Base-by-base conservation (phyloP, 2,888 invertebrate genomes). In the Eulithis prunata region DNA sequence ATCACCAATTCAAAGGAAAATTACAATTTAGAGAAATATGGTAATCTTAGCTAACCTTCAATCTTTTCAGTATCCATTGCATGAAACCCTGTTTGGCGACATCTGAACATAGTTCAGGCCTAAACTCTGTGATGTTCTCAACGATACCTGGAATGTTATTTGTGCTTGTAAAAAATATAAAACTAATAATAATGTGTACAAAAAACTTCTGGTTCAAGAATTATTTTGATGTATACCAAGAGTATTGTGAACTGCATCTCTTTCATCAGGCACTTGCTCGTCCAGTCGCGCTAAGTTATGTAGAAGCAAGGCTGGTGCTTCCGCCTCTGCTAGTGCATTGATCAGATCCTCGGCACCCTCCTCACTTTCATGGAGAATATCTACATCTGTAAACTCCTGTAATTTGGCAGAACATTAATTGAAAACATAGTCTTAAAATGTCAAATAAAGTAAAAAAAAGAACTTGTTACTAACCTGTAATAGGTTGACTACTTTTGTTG, bases 171-270 rank as follows among this genome's bases (percentile, higher is more conserved):
- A 4, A 32, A 5, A 32, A 32, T 32, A 32, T 32, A 5, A 32
- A 32, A 32, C 1, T 5, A 32, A 32, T 32, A 2, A 6, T 0
- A 5, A 32, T 32, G 2, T 32, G 32, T n/a, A n/a, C 21, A 21
- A 1, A 21, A 21, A 21, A 21, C 21, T 21, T 21, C 21, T 21
- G 21, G 21, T 1, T 1, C 21, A 21, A 21, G 32, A 32, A 8
- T 8, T 41, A 41, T 41, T 41, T 41, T 41, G 10, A 41, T 10
- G 41, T 10, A 32, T 79, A 97, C 97, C 95, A 75, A 98, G 92
- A 4, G 98, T 97, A 83, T 99, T 98, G 86, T 99, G 98, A 0
- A 99, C 98, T 6, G 99, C 99, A 86, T 99, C 99, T 46, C 97
- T 94, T 90, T 99, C 99, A 86, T 99, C 99, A 78, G 98, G 97